Percentiles rank a stretch among this genome's conserved stretches.
Evolutionary conservation across 2,888 invertebrate genomes (phyloP).

Genomic region (Dolichomitus sp.): DNA sequence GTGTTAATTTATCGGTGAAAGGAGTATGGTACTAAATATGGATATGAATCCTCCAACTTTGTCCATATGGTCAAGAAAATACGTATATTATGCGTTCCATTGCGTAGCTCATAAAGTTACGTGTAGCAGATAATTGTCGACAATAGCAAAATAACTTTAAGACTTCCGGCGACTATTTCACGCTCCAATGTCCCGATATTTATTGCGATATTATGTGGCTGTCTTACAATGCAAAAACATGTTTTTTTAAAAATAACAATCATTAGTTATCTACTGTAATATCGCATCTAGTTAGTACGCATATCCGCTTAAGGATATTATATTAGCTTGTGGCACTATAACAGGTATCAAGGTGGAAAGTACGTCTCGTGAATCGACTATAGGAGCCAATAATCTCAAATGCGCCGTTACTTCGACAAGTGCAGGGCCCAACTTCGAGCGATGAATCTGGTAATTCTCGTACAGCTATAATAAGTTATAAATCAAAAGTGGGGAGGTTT

Average conservation of each 20-base stretch:
- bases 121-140: not conserved
- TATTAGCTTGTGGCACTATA: not conserved
- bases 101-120: not conserved
- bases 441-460: constrained; percentile 74
- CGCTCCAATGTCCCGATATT: not conserved
- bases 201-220: not conserved
- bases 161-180: not conserved
- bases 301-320: constrained; percentile 7
- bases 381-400: constrained; percentile 50
- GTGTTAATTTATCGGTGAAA: not conserved
- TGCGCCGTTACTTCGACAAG: constrained; percentile 65
- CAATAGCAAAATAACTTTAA: not conserved
- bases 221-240: not conserved
- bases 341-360: not conserved
- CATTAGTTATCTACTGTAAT: not conserved
- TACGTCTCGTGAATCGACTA: constrained; percentile 5
- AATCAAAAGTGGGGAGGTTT: constrained; percentile 70
- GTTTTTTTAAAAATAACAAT: not conserved
- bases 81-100: not conserved
- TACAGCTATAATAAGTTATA: constrained; percentile 75
- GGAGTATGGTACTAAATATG: not conserved
- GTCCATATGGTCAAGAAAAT: not conserved
- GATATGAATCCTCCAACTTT: not conserved
- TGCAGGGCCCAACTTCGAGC: constrained; percentile 44
- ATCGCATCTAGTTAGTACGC: not conserved